These are phyloP conservation scores for Eulacestoma nigropectus DNA, from an alignment of 2,113 vertebrate genomes.

Conservation along the genomic window DNA sequence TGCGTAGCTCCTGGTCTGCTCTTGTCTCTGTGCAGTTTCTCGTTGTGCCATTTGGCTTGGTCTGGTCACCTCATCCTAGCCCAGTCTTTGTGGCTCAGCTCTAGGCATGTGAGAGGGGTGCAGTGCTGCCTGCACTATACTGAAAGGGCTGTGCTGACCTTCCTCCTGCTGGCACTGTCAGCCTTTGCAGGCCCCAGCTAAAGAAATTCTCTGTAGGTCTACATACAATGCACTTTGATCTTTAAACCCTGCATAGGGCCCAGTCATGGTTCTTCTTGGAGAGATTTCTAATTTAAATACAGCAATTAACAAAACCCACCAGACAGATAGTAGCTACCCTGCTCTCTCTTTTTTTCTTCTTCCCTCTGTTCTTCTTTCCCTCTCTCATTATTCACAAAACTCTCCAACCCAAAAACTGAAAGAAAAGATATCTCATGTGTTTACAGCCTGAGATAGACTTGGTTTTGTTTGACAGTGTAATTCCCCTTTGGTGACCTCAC, in stretches of 20 bases:
- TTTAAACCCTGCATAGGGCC: background rate
- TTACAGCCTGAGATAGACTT: background rate
- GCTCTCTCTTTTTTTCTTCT: background rate
- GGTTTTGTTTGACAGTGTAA: background rate
- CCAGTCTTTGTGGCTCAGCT: background rate
- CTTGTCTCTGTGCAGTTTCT: background rate
- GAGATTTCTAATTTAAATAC: background rate
- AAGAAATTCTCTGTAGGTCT: background rate
- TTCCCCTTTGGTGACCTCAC: background rate
- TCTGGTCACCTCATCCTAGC: background rate
- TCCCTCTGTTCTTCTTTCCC: background rate
- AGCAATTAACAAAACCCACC: background rate
- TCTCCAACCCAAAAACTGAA: background rate
- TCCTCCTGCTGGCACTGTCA: background rate
- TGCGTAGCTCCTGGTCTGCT: background rate
- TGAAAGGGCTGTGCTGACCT: background rate
- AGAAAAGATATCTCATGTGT: background rate
- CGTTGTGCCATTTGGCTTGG: background rate
- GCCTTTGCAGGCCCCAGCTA: background rate
- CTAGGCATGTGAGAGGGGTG: too few relatives aligned
- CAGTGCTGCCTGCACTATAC: background rate
- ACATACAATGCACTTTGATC: accelerated
- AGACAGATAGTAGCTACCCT: background rate
- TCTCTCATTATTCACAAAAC: background rate
- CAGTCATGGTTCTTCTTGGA: background rate